Conservation (phyloP, 2,888 invertebrate genomes). For the Tinea semifulvella region DNA sequence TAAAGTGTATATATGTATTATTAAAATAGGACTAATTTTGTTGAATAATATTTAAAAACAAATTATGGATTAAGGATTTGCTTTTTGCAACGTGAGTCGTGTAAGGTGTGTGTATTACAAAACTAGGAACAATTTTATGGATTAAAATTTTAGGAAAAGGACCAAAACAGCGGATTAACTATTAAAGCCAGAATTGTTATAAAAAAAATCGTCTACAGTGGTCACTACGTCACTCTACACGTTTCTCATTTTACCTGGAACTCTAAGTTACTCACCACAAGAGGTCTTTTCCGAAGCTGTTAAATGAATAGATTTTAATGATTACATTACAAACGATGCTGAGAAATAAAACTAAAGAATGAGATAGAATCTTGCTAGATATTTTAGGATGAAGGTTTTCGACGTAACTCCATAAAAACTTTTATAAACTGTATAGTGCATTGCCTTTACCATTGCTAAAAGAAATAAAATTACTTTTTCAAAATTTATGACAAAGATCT, state of each 20-base stretch:
- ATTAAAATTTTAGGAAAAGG: conserved; percentile 28
- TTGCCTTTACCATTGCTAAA: no score
- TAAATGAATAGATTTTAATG: conserved; percentile 39
- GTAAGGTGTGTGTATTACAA: background rate
- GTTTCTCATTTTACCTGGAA: conserved; percentile 40
- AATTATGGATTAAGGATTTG: no score
- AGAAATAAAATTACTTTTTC: no score
- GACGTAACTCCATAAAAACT: no score
- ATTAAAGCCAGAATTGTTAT: conserved; percentile 41
- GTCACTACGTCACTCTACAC: conserved; percentile 22
- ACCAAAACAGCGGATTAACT: conserved; percentile 33
- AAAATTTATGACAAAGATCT: no score
- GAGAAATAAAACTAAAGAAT: no score
- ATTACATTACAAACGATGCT: background rate
- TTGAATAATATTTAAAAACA: no score
- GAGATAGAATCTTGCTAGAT: no score
- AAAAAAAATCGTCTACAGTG: conserved; percentile 41
- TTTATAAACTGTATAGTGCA: no score
- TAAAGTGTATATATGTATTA: no score
- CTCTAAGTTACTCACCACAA: conserved; percentile 56
- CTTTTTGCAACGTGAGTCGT: background rate
- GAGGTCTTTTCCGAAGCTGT: conserved; percentile 66
- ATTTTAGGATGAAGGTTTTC: no score
- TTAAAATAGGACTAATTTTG: no score
- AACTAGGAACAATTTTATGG: background rate